Base-by-base conservation (phyloP, 2,888 invertebrate species). In the Tupiocoris notatus region DNA sequence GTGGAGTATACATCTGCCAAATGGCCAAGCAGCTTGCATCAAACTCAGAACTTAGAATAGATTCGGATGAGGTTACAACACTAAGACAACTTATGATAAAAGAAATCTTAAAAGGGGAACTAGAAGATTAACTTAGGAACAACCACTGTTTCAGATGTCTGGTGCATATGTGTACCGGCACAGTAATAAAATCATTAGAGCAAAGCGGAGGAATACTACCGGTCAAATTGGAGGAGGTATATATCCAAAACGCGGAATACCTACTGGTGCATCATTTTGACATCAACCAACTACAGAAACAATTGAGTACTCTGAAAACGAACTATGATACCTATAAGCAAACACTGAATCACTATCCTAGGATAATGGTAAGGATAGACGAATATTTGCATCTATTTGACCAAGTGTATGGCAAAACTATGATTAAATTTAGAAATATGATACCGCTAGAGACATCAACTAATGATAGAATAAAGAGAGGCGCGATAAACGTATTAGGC, bases 401-500 rank as follows among this genome's bases (percentile, higher is more conserved):
- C n/a, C n/a, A n/a, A n/a, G n/a, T n/a, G n/a, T n/a, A n/a, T n/a
- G n/a, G n/a, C n/a, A n/a, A n/a, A n/a, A n/a, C n/a, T n/a, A n/a
- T n/a, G n/a, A n/a, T n/a, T n/a, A n/a, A n/a, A n/a, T n/a, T n/a
- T n/a, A n/a, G n/a, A n/a, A n/a, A n/a, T n/a, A n/a, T n/a, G n/a
- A n/a, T n/a, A n/a, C n/a, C n/a, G n/a, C n/a, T n/a, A n/a, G n/a
- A n/a, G n/a, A n/a, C n/a, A n/a, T n/a, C n/a, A n/a, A n/a, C n/a
- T n/a, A n/a, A n/a, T 6, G 17, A 12, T 17, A 70, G 22, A 70
- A 17, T n/a, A n/a, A n/a, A n/a, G n/a, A n/a, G 70, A 16, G 70
- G 70, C 6, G 21, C 63, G n/a, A 70, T 70, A 12, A 59, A 70
- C 22, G 59, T 18, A n/a, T 61, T 70, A 9, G 70, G 70, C 7